Conservation (phyloP, 2,113 vertebrate species). For the Ochotona princeps region DNA sequence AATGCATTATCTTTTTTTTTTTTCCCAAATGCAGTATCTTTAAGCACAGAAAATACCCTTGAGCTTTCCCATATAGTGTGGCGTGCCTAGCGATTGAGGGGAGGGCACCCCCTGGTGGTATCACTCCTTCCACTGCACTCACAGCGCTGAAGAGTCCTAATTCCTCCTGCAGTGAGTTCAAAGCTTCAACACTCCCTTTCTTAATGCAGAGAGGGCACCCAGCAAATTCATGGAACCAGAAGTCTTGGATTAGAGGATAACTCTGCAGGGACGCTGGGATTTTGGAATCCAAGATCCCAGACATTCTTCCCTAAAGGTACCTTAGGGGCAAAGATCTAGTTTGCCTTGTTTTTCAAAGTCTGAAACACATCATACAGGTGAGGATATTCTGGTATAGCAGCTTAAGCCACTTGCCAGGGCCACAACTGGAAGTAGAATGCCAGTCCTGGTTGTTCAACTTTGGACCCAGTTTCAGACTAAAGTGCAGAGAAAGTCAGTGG, state of each 20-base stretch:
- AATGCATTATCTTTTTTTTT: not conserved
- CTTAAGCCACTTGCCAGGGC: too few species aligned
- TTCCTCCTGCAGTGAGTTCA: not conserved
- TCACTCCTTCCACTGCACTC: not conserved
- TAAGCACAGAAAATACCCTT: not conserved
- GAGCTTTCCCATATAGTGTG: not conserved
- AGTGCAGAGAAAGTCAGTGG: too few species aligned
- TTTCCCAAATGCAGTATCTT: not conserved
- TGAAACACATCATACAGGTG: not conserved
- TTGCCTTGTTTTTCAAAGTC: not conserved
- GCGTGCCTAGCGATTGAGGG: not conserved
- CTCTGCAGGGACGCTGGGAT: not conserved
- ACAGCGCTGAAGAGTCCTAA: not conserved
- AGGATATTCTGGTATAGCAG: too few species aligned
- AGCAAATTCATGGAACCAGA: not conserved
- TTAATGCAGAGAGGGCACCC: not conserved
- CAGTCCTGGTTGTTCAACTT: too few species aligned
- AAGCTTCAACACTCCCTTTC: not conserved
- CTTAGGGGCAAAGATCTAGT: not conserved
- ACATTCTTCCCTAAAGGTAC: not conserved
- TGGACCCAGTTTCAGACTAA: too few species aligned
- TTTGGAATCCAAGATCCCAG: not conserved
- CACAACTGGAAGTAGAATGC: too few species aligned
- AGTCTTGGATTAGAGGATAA: not conserved
- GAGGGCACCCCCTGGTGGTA: conserved; percentile 71